Conservation (phyloP, 2,888 invertebrate genomes). For the Cephus spinipes region DNA sequence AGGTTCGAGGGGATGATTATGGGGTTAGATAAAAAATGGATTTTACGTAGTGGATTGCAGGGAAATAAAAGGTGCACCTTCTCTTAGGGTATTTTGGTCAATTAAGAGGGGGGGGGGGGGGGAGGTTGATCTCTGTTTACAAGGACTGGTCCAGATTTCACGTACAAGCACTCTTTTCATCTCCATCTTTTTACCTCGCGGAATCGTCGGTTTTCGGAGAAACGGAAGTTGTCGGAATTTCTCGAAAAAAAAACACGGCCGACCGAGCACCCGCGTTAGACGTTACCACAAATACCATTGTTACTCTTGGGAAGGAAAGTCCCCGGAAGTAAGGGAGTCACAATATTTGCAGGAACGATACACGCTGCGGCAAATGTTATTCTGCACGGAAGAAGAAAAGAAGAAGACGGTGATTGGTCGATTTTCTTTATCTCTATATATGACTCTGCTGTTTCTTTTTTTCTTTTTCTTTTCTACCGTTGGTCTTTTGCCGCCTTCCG, state of each 20-base stretch:
- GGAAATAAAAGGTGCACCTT: neutral
- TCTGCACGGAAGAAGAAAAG: neutral
- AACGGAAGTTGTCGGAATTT: neutral
- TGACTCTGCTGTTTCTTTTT: neutral
- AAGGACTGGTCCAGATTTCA: neutral
- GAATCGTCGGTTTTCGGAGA: neutral
- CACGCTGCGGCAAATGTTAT: neutral
- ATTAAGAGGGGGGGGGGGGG: neutral
- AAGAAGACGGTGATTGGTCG: neutral
- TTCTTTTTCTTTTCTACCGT: neutral
- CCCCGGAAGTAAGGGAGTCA: neutral
- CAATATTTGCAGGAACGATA: neutral
- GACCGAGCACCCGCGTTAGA: neutral
- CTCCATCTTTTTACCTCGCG: neutral
- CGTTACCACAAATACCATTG: neutral
- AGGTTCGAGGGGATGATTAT: neutral
- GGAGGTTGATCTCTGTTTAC: neutral
- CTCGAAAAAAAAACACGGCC: neutral
- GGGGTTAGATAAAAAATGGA: neutral
- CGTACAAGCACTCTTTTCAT: neutral
- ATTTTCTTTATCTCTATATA: neutral
- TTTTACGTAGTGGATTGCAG: neutral
- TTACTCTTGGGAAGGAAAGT: neutral
- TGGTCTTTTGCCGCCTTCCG: neutral
- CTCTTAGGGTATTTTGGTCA: too few species aligned